Evolutionary conservation across 1,140 invertebrate species (phyloP), one percentile per base, ranked within the genome.

Genomic region (Zaprionus vittiger): DNA sequence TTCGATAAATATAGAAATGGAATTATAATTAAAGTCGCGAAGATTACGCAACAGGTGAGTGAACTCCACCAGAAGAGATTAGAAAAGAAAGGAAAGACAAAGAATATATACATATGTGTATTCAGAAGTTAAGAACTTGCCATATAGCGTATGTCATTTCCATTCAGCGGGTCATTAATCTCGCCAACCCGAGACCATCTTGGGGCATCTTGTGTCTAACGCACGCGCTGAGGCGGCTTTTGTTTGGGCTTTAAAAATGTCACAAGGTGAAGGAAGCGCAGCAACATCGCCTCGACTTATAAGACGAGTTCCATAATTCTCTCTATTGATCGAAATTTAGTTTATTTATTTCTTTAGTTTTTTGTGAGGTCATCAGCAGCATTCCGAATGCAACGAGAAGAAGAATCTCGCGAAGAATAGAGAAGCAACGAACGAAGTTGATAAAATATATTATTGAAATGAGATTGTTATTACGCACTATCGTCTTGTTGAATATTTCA

Each of bases 331-430:
- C 54, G 41, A 66, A 72, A 56, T 61, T 59, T 59, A 55, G 60
- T 61, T 77, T 75, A 82, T 70, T 60, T 73, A 82, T 70, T 60
- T 73, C 41, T 17, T 47, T 17, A 9, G 5, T 47, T 47, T 44
- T 4, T 17, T 52, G 62, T 87, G 84, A 87, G 84, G 78, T 87
- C 84, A 84, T 80, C 82, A 62, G 65, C 82, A 84, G 20, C 67
- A 74, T 59, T 57, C 56, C 54, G 78, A 83, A 89, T 77, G 73
- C 79, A 79, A 73, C 47, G 37, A 66, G 79, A 44, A 61, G 41
- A 66, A 73, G 44, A 65, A 71, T 49, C 41, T 47, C n/a, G 31
- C 11, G 6, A 31, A 47, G 52, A 47, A 66, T 52, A 61, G 62
- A 15, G 55, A 54, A 73, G 38, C n/a, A 28, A 41, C 28, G 52